Percentiles rank a stretch among this genome's conserved stretches.
phyloP scores from a whole-genome alignment of 64 coral and sea anemone species.

The Actinia tenebrosa region DNA sequence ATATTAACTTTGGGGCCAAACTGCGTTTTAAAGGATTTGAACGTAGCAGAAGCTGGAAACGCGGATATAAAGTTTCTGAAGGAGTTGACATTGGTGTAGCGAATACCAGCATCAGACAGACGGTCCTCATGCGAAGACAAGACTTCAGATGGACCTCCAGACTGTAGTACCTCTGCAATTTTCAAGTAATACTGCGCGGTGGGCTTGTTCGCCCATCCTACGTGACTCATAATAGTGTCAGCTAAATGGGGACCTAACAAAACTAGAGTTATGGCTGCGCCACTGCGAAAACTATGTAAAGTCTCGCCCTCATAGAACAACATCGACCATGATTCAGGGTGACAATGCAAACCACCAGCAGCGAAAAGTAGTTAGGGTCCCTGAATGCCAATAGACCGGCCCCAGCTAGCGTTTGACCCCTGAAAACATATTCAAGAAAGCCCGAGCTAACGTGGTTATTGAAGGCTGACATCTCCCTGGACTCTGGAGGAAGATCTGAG shows the following conservation, averaged over 20 bases:
- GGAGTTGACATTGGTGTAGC: background rate
- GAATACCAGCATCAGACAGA: no score
- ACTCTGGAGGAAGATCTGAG: no score
- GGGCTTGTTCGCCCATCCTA: background rate
- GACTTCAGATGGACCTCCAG: background rate
- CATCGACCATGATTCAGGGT: background rate
- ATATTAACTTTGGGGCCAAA: no score
- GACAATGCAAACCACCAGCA: no score
- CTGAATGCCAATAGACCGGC: background rate
- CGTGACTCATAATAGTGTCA: conserved; percentile 26
- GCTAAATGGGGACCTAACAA: conserved; percentile 2
- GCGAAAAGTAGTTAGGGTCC: background rate
- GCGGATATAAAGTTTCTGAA: conserved; percentile 4
- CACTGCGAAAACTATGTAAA: background rate
- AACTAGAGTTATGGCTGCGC: background rate
- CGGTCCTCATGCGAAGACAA: background rate
- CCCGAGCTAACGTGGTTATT: background rate
- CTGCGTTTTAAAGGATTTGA: no score
- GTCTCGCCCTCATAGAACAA: conserved; percentile 18
- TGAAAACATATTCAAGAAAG: conserved; percentile 17
- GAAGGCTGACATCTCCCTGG: no score
- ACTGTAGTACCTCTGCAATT: background rate
- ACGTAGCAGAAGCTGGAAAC: background rate
- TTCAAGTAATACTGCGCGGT: conserved; percentile 14
- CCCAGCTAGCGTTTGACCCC: background rate